Evolutionary conservation across 1,140 invertebrate species (phyloP), one percentile per base, ranked within the genome.

Genomic region (Caerostris extrusa): DNA sequence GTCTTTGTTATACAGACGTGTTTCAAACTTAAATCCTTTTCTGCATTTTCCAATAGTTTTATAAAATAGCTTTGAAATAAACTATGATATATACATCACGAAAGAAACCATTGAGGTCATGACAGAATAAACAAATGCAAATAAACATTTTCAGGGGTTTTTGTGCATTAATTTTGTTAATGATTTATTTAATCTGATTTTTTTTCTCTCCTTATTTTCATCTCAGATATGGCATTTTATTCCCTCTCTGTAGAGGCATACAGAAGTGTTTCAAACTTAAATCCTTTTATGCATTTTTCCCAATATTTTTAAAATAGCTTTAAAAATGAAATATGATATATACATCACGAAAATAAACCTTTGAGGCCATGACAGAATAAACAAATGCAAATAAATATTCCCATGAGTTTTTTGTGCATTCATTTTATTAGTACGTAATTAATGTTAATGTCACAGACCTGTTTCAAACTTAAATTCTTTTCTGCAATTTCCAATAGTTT

Each of bases 151-250:
- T 34, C 2, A 34, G 0, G 34, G 34, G 34, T 34, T 34, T 34
- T 34, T 34, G 0, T 34, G 34, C 34, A 34, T 34, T n/a, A n/a
- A n/a, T n/a, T 34, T 34, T 34, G 34, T 34, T 34, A 34, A 34
- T 34, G 34, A 34, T 34, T 34, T 34, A 34, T 34, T 34, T 34
- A 34, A 34, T 69, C 34, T 60, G 8, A 8, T 8, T 19, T 69
- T n/a, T 55, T 69, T 89, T 50, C 58, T 89, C 55, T 83, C n/a
- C n/a, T n/a, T n/a, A 34, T 34, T 34, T 34, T 34, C 5, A 14
- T 77, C 71, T 34, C 12, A 77, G 71, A 77, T 77, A 77, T 77
- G 71, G 71, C 10, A 77, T 53, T 77, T 77, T 53, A 77, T 77
- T 77, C 50, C 12, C 10, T 53, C 71, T 50, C 14, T 77, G 71